These are phyloP conservation scores for Aviceda subcristata DNA, from an alignment of 2,113 vertebrate species.

Conservation along the genomic window DNA sequence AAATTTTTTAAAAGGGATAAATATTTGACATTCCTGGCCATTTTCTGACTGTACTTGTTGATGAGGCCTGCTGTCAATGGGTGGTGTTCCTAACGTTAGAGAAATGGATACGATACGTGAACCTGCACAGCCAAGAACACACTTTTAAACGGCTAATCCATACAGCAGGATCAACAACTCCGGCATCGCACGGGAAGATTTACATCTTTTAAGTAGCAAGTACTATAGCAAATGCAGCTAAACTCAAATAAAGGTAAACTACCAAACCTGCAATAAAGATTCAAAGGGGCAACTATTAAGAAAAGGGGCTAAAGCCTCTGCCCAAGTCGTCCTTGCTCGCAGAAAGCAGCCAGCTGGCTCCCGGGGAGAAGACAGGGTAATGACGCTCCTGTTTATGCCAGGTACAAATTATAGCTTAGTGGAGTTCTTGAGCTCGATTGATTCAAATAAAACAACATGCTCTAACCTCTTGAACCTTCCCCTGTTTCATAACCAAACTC, in stretches of 20 bases:
- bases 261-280: neutral
- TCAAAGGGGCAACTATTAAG: neutral
- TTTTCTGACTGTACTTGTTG: conserved; percentile 65
- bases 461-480: neutral
- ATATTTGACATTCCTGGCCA: conserved; percentile 71
- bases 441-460: neutral
- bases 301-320: neutral
- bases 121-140: neutral
- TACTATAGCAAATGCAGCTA: neutral
- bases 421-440: neutral
- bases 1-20: conserved; percentile 75
- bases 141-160: neutral
- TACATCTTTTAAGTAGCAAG: neutral
- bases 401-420: neutral
- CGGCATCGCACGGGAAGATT: neutral
- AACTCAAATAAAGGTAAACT: neutral
- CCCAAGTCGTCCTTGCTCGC: neutral
- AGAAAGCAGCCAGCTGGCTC: neutral
- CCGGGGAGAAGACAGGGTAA: neutral
- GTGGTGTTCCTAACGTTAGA: neutral
- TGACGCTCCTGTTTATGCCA: neutral
- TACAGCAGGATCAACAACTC: neutral
- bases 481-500: neutral
- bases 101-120: neutral
- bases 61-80: conserved; percentile 54